Evolutionary conservation across 2,888 invertebrate genomes (phyloP).

Genomic region (Temnothorax unifasciatus): DNA sequence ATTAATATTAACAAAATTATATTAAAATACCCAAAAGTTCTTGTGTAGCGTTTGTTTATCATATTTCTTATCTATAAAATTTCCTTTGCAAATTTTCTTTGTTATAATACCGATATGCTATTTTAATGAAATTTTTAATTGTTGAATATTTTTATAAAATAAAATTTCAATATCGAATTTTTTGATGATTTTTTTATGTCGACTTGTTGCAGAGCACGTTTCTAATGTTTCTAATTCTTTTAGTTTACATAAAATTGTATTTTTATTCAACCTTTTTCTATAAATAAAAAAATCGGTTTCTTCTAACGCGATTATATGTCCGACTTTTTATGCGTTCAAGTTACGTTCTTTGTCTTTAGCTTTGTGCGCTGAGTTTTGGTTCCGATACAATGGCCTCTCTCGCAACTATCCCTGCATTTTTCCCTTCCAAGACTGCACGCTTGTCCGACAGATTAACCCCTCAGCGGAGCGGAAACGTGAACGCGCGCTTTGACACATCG

Average conservation of each 20-base stretch:
- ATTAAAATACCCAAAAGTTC: background rate
- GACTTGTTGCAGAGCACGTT: no score
- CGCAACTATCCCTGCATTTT: background rate
- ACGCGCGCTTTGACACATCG: constrained; percentile 30
- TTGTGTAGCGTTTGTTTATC: background rate
- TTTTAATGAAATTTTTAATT: constrained; percentile 19
- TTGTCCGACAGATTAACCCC: constrained; percentile 37
- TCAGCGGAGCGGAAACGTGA: constrained; percentile 35
- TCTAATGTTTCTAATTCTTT: background rate
- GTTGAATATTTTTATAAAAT: constrained; percentile 5
- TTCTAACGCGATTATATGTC: background rate
- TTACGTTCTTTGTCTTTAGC: background rate
- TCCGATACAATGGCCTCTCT: constrained; percentile 32
- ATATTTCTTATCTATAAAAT: background rate
- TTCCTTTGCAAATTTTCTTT: background rate
- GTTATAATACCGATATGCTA: background rate
- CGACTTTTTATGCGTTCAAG: background rate
- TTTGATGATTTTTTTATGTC: background rate
- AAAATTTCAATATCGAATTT: background rate
- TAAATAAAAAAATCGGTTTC: background rate
- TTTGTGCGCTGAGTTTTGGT: constrained; percentile 32
- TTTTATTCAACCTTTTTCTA: background rate
- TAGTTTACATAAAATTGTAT: background rate
- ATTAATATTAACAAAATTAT: constrained; percentile 1
- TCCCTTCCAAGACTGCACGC: background rate